These are phyloP conservation scores for Cordilura impudica DNA, from an alignment of 2,888 invertebrate genomes.

Conservation along the genomic window DNA sequence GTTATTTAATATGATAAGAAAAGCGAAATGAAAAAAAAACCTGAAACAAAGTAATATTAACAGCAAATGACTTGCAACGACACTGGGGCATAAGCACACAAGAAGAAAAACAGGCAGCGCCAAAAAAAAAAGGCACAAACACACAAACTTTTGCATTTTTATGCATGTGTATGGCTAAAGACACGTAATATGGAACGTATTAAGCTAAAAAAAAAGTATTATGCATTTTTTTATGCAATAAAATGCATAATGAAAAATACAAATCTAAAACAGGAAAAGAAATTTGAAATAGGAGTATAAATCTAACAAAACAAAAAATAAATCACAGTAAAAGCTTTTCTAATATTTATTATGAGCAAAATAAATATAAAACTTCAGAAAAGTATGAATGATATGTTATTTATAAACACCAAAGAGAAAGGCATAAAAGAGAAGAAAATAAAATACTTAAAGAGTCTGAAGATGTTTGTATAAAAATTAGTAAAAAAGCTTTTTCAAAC, in stretches of 20 bases:
- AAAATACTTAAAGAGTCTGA: neutral
- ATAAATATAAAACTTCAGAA: slow-evolving; percentile 13
- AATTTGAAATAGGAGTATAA: slow-evolving; percentile 5
- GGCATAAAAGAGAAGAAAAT: neutral
- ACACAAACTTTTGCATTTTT: neutral
- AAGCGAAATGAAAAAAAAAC: slow-evolving; percentile 27
- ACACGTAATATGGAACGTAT: neutral
- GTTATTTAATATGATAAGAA: slow-evolving; percentile 60
- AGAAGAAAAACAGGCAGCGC: neutral
- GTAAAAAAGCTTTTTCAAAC: neutral
- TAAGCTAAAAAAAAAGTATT: neutral
- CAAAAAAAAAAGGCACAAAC: neutral
- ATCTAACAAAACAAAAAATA: neutral
- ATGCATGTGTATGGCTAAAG: no score
- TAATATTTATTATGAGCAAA: neutral
- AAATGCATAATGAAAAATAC: neutral
- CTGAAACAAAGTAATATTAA: slow-evolving; percentile 27
- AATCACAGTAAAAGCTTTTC: slow-evolving; percentile 26
- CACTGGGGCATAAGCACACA: slow-evolving; percentile 62
- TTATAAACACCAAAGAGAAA: neutral
- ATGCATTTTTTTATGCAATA: slow-evolving; percentile 1
- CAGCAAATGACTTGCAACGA: slow-evolving; percentile 51
- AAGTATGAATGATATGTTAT: slow-evolving; percentile 16
- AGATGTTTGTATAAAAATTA: neutral
- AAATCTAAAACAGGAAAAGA: slow-evolving; percentile 28